Conservation (phyloP, 2,888 invertebrate species). For the Rambutsinella grinnellia region DNA sequence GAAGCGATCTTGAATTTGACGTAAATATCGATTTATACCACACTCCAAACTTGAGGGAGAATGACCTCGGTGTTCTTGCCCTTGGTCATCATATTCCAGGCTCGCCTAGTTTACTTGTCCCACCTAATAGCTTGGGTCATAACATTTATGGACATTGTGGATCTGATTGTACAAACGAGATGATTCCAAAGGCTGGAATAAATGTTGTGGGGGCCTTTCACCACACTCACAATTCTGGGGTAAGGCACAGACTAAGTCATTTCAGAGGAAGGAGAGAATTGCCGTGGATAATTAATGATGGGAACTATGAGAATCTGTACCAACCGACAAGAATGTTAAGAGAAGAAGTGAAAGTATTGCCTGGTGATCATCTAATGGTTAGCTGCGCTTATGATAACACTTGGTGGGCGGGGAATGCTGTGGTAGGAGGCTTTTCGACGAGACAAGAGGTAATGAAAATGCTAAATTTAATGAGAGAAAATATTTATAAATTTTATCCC, state of each 20-base stretch:
- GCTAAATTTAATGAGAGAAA: too few relatives aligned
- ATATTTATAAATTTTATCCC: too few relatives aligned
- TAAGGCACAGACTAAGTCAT: constrained; percentile 28
- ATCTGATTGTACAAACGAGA: constrained; percentile 25
- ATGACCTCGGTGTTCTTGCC: constrained; percentile 5
- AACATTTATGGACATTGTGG: constrained; percentile 29
- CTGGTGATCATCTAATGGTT: constrained; percentile 34
- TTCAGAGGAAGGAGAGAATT: constrained; percentile 31
- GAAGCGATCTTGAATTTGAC: constrained; percentile 1
- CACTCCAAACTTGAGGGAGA: background rate
- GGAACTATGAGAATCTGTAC: constrained; percentile 26
- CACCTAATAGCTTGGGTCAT: constrained; percentile 12
- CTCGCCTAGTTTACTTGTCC: constrained; percentile 5
- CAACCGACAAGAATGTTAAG: constrained; percentile 27
- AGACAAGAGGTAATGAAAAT: too few relatives aligned
- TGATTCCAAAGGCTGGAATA: constrained; percentile 17
- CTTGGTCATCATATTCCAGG: constrained; percentile 3
- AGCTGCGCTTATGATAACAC: background rate
- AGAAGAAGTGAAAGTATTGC: constrained; percentile 23
- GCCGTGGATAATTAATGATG: constrained; percentile 34
- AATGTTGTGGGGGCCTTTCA: constrained; percentile 21
- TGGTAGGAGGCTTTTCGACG: background rate
- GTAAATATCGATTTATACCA: background rate
- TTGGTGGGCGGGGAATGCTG: background rate
- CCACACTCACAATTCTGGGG: constrained; percentile 26